These are phyloP conservation scores for Eupithecia insigniata DNA, from an alignment of 2,888 invertebrate genomes.

Conservation along the genomic window DNA sequence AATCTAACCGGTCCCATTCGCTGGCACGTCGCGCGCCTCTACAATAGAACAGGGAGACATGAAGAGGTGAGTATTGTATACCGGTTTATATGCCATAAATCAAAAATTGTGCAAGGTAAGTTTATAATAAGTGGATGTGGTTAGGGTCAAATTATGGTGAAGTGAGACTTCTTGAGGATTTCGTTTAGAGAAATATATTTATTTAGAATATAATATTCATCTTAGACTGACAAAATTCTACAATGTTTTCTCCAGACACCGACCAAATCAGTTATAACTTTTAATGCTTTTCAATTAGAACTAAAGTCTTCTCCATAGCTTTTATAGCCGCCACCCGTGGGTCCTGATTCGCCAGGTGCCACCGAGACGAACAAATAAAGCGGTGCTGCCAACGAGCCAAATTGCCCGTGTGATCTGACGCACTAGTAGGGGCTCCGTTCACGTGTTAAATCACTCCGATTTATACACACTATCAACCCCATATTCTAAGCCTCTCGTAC, in stretches of 20 bases:
- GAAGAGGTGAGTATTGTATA: conserved; percentile 9
- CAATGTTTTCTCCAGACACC: neutral
- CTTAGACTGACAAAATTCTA: neutral
- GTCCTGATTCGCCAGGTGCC: conserved; percentile 73
- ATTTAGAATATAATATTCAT: neutral
- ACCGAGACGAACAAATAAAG: conserved; percentile 68
- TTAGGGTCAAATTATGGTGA: neutral
- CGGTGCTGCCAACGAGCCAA: conserved; percentile 70
- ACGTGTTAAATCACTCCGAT: conserved; percentile 77
- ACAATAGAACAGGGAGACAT: conserved; percentile 46
- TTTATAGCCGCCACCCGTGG: conserved; percentile 54
- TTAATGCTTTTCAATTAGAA: neutral
- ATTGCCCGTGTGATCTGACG: conserved; percentile 78
- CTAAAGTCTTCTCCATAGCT: conserved; percentile 49
- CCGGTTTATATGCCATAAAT: conserved; percentile 2
- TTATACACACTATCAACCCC: conserved; percentile 63
- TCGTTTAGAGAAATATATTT: neutral
- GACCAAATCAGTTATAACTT: neutral
- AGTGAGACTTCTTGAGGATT: neutral
- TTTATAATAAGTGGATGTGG: neutral
- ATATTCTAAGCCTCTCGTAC: conserved; percentile 35
- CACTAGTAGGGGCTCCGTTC: conserved; percentile 75
- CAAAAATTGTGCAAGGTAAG: conserved; percentile 5
- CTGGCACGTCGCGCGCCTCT: conserved; percentile 69
- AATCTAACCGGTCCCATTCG: conserved; percentile 81